Conservation (phyloP, 2,797 vertebrate species). For the Artibeus lituratus region DNA sequence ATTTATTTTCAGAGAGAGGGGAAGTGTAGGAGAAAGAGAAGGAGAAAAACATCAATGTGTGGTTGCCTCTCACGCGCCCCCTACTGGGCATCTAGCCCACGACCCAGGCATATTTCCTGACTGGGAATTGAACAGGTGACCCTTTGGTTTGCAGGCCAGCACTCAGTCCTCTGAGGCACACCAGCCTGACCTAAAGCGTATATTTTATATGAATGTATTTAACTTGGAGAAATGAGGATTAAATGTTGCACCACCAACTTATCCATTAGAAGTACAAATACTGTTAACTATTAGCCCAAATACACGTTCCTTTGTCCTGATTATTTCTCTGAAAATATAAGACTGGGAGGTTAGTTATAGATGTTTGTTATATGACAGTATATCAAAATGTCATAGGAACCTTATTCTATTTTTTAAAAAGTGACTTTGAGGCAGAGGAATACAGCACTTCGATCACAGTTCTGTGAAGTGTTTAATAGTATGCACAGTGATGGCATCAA, state of each 20-base stretch:
- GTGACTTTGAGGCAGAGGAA: background rate
- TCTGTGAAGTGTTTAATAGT: background rate
- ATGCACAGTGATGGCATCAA: background rate
- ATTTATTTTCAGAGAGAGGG: too few relatives aligned
- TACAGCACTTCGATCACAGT: background rate
- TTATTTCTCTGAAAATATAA: background rate
- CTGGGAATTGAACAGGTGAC: too few relatives aligned
- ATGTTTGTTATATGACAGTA: background rate
- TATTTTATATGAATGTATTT: constrained; percentile 12
- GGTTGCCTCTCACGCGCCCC: too few relatives aligned
- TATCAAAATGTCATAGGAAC: background rate
- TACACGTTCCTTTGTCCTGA: background rate
- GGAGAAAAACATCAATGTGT: too few relatives aligned
- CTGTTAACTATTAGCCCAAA: background rate
- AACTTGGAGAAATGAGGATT: background rate
- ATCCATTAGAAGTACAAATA: background rate
- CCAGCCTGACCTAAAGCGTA: background rate
- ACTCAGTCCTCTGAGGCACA: too few relatives aligned
- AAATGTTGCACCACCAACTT: background rate
- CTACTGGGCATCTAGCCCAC: too few relatives aligned
- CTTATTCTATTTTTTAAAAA: background rate
- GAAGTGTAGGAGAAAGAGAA: too few relatives aligned
- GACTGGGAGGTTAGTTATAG: background rate
- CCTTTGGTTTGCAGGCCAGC: too few relatives aligned
- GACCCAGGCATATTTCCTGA: too few relatives aligned